A percentile compares a stretch with the other conserved stretches of the same genome.
Evolutionary conservation across 2,888 invertebrate species (phyloP).

Genomic region (Tuberolachnus salignus): DNA sequence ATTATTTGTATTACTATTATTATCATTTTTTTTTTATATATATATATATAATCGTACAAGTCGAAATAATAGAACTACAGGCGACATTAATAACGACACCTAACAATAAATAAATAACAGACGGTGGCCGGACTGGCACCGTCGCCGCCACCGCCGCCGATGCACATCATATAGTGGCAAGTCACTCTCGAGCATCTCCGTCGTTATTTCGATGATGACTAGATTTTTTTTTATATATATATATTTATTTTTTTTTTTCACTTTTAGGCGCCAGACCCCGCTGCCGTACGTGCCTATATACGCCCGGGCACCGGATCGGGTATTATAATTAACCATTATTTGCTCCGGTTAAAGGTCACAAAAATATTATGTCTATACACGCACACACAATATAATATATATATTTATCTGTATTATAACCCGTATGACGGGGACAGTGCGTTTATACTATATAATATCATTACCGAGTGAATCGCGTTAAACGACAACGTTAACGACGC

Average conservation of each 20-base stretch:
- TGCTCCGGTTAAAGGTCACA: constrained; percentile 29
- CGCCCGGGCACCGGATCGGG: not conserved
- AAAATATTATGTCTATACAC: not conserved
- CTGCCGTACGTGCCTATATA: not conserved
- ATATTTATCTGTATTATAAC: too few relatives aligned
- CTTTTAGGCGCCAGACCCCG: constrained; percentile 50
- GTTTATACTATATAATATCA: too few relatives aligned
- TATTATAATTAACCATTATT: constrained; percentile 33
- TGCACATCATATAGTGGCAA: constrained; percentile 34
- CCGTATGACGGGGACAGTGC: not conserved
- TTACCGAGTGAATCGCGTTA: too few relatives aligned
- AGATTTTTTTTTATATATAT: constrained; percentile 35
- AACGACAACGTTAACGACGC: too few relatives aligned
- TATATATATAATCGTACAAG: constrained; percentile 14
- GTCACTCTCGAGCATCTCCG: constrained; percentile 48
- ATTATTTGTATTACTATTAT: constrained; percentile 19
- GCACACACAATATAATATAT: too few relatives aligned
- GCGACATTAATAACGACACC: constrained; percentile 56
- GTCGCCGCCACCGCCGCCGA: not conserved
- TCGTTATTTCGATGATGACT: constrained; percentile 54
- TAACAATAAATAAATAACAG: constrained; percentile 57
- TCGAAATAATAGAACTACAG: constrained; percentile 55
- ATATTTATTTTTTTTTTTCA: constrained; percentile 6
- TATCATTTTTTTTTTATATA: constrained; percentile 18
- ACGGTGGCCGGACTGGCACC: constrained; percentile 48